A percentile compares a stretch with the other conserved stretches of the same genome.
Evolutionary conservation across 2,888 invertebrate genomes (phyloP).

Genomic region (Prenolepis imparis): DNA sequence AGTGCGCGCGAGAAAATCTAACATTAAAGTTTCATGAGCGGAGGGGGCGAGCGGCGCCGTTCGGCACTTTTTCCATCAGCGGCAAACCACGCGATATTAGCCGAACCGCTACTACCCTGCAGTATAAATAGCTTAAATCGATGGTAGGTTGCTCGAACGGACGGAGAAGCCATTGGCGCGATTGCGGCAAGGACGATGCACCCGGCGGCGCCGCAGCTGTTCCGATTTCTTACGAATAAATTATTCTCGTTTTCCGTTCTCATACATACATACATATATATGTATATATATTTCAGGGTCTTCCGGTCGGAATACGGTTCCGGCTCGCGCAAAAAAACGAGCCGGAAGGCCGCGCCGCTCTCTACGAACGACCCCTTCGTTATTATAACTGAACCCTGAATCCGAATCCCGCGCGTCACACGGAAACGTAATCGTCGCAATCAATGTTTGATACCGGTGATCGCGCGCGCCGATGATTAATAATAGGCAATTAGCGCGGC

Average conservation of each 20-base stretch:
- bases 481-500: slow-evolving; percentile 74
- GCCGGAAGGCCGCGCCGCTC: not conserved
- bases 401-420: slow-evolving; percentile 49
- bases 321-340: slow-evolving; percentile 34
- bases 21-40: slow-evolving; percentile 61
- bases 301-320: slow-evolving; percentile 59
- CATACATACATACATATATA: not conserved
- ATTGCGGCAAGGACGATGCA: slow-evolving; percentile 41
- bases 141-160: slow-evolving; percentile 49
- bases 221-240: slow-evolving; percentile 54
- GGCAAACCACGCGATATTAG: slow-evolving; percentile 55
- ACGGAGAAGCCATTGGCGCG: slow-evolving; percentile 21
- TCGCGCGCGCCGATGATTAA: slow-evolving; percentile 69
- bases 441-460: slow-evolving; percentile 72
- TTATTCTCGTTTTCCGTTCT: slow-evolving; percentile 49
- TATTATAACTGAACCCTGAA: slow-evolving; percentile 61
- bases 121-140: slow-evolving; percentile 58
- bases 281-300: not conserved
- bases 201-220: slow-evolving; percentile 41
- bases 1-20: slow-evolving; percentile 43
- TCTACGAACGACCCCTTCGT: slow-evolving; percentile 46
- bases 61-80: slow-evolving; percentile 50
- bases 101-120: slow-evolving; percentile 28
- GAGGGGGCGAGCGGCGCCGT: slow-evolving; percentile 7
- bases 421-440: slow-evolving; percentile 73